A percentile compares a stretch with the other conserved stretches of the same genome.
These are phyloP conservation scores for Sebastes aleutianus DNA, from an alignment of 2,797 vertebrate genomes.

Conservation along the genomic window DNA sequence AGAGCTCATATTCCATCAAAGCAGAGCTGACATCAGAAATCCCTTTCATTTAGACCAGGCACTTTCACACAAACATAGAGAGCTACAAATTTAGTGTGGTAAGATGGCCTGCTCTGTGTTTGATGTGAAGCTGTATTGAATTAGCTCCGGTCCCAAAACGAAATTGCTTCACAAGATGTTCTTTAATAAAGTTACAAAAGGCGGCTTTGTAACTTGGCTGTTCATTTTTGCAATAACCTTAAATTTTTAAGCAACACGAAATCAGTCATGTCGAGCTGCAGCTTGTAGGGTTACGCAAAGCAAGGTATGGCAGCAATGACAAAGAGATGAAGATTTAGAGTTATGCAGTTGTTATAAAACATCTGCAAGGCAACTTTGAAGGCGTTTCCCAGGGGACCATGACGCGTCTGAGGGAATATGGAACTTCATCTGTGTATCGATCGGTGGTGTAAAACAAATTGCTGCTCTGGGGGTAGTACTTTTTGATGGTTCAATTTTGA, in stretches of 20 bases:
- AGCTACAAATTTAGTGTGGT: conserved; percentile 20
- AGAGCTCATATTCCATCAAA: conserved; percentile 60
- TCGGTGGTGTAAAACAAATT: neutral
- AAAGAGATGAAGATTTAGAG: neutral
- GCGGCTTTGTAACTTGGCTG: neutral
- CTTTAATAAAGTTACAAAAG: neutral
- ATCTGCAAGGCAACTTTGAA: neutral
- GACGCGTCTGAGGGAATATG: neutral
- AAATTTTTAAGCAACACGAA: neutral
- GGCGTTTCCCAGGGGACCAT: neutral
- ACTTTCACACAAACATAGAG: conserved; percentile 17
- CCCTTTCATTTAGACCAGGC: conserved; percentile 53
- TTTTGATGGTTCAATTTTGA: too few relatives aligned
- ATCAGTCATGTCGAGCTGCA: neutral
- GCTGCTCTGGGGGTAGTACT: neutral
- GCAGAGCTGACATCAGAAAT: conserved; percentile 49
- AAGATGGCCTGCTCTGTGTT: conserved; percentile 11
- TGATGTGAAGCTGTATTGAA: conserved; percentile 29
- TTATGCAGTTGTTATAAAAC: neutral
- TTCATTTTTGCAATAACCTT: neutral
- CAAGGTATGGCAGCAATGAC: neutral
- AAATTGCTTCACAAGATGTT: neutral
- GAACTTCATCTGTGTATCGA: neutral
- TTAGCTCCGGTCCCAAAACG: conserved; percentile 23
- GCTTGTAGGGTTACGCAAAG: neutral